A percentile compares a stretch with the other conserved stretches of the same genome.
Evolutionary conservation across 1,140 invertebrate genomes (phyloP).

Genomic region (Ceratina calcarata): DNA sequence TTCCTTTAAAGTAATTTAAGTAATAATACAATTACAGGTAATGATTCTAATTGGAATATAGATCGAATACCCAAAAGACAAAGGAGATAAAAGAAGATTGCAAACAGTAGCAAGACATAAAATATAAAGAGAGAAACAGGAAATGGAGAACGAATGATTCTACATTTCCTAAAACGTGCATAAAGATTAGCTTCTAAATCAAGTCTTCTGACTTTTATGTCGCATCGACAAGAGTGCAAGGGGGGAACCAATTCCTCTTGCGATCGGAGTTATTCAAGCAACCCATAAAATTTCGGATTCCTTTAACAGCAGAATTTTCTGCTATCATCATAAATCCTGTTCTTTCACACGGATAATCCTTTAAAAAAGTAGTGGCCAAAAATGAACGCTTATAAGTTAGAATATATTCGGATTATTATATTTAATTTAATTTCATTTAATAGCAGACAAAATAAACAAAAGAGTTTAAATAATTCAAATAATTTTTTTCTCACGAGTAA

Average conservation of each 20-base stretch:
- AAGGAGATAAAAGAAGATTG: neutral
- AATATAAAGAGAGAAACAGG: neutral
- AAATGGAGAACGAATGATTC: neutral
- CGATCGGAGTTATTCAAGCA: neutral
- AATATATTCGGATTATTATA: too few species aligned
- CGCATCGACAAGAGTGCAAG: neutral
- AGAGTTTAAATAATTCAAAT: too few species aligned
- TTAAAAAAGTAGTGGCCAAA: neutral
- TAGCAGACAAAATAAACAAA: too few species aligned
- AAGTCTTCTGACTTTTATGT: slow-evolving; percentile 1
- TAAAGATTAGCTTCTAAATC: slow-evolving; percentile 25
- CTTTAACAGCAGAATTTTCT: neutral
- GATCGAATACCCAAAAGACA: too few species aligned
- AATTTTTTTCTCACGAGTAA: too few species aligned
- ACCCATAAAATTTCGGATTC: neutral
- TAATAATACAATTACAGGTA: too few species aligned
- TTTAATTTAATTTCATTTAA: too few species aligned
- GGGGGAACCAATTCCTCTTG: neutral
- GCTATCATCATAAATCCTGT: neutral
- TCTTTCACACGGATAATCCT: neutral
- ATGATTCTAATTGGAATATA: too few species aligned
- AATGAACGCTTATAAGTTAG: too few species aligned
- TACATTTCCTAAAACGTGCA: neutral
- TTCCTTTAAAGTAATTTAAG: too few species aligned
- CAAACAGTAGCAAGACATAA: neutral